phyloP scores from a whole-genome alignment of 1,140 invertebrate genomes.

The Drosophila yakuba region DNA sequence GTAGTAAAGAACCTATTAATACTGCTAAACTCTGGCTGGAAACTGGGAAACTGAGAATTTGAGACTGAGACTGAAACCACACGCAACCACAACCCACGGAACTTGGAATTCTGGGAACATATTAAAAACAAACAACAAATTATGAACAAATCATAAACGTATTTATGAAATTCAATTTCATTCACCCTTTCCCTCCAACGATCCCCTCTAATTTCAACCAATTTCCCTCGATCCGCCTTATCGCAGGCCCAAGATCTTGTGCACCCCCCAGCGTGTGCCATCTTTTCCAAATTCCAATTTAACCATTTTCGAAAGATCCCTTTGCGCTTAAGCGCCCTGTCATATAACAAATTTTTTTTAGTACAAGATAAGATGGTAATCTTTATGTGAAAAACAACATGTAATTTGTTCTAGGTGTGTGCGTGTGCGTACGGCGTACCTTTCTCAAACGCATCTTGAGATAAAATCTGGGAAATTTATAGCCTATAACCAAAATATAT shows the following conservation, averaged over 20 bases:
- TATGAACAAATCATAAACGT: conserved; percentile 77
- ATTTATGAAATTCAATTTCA: conserved; percentile 76
- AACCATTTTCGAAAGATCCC: conserved; percentile 48
- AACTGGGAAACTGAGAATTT: neutral
- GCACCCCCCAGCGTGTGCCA: conserved; percentile 82
- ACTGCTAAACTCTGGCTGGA: neutral
- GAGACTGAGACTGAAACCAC: conserved; percentile 37
- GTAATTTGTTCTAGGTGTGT: conserved; percentile 74
- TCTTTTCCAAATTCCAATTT: conserved; percentile 51
- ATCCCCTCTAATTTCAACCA: conserved; percentile 16
- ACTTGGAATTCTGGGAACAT: conserved; percentile 52
- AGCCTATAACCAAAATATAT: conserved; percentile 79
- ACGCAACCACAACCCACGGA: conserved; percentile 42
- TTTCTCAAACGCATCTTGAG: conserved; percentile 74
- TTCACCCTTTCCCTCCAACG: conserved; percentile 55
- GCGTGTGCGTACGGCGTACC: conserved; percentile 46
- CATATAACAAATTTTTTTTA: conserved; percentile 78
- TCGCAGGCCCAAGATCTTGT: conserved; percentile 54
- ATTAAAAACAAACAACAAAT: conserved; percentile 73
- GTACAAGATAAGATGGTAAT: conserved; percentile 81
- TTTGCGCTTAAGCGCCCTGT: conserved; percentile 74
- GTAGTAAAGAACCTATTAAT: conserved; percentile 35
- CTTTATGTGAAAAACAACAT: conserved; percentile 83
- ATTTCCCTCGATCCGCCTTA: conserved; percentile 33
- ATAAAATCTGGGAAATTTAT: conserved; percentile 80